Evolutionary conservation across 2,888 invertebrate genomes (phyloP), one percentile per base, ranked within the genome.

Genomic region (Melanchra persicariae): DNA sequence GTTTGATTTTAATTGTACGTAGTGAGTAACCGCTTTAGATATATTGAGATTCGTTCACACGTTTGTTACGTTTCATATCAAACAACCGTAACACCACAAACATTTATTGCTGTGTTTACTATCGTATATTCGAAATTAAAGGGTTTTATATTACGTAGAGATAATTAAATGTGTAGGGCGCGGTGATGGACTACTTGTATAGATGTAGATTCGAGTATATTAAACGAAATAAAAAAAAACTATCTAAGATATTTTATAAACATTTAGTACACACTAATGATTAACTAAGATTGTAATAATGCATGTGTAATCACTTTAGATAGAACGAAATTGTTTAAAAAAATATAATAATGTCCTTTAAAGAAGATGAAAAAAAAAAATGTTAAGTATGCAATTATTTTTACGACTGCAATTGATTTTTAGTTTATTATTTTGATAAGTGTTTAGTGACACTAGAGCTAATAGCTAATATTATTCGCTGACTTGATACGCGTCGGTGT

Each of bases 41-140:
- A 89, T 87, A 71, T 83, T 82, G 91, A 90, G 89, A 91, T 91
- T 91, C 86, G 84, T 78, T 82, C 8, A 74, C 75, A 86, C 83
- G 88, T 93, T 92, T 90, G 87, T 93, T 93, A 90, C 89, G 91
- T 93, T 94, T 92, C 93, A 93, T 93, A 93, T 93, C 92, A 92
- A 80, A 81, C 74, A 80, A 64, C 71, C 79, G 84, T 77, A 81
- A 87, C 73, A 82, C 80, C 68, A 76, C 74, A 72, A 70, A 92
- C 90, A 87, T 89, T 87, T 87, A 92, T 79, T 86, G 92, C 92
- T 92, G 93, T 93, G 93, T 94, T 93, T 93, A 86, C 74, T 86
- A 84, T 88, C 87, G 87, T 89, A 88, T 92, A 83, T 74, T 77
- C 74, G 89, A 91, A 91, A 88, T 90, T 91, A 90, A 92, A 82